These are phyloP conservation scores for Corythornis madagascariensis DNA, from an alignment of 2,113 vertebrate genomes.

Conservation along the genomic window DNA sequence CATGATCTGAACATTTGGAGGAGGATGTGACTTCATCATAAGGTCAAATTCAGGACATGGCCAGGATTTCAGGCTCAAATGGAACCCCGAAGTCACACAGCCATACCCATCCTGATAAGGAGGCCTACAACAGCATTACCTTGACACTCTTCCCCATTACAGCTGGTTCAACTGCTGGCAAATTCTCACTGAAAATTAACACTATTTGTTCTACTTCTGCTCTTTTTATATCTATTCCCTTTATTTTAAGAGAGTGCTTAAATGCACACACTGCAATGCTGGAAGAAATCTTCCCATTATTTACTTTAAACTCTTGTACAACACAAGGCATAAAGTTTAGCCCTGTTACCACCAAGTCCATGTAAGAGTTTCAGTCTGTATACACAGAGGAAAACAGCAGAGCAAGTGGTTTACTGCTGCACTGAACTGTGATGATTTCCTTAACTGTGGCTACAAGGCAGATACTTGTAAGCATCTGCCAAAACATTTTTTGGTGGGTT, in stretches of 20 bases:
- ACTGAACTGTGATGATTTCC: neutral
- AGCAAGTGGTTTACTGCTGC: conserved; percentile 21
- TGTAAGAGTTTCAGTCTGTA: neutral
- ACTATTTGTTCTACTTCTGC: neutral
- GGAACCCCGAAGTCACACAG: neutral
- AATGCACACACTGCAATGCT: neutral
- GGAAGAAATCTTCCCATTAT: neutral
- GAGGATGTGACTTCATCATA: neutral
- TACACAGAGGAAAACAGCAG: neutral
- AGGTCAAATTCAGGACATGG: neutral
- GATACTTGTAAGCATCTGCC: conserved; percentile 36
- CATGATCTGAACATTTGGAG: neutral
- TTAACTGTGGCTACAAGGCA: neutral
- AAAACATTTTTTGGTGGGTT: neutral
- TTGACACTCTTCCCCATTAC: neutral
- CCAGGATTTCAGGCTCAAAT: neutral
- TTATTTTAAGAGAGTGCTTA: neutral
- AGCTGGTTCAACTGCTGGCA: neutral
- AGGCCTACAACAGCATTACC: neutral
- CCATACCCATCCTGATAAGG: neutral
- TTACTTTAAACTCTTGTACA: neutral
- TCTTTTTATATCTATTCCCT: neutral
- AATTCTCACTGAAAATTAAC: neutral
- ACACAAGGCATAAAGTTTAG: neutral
- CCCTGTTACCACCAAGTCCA: neutral